Evolutionary conservation across 1,140 invertebrate species (phyloP).

Genomic region (Brachionus asplanchnoidis): DNA sequence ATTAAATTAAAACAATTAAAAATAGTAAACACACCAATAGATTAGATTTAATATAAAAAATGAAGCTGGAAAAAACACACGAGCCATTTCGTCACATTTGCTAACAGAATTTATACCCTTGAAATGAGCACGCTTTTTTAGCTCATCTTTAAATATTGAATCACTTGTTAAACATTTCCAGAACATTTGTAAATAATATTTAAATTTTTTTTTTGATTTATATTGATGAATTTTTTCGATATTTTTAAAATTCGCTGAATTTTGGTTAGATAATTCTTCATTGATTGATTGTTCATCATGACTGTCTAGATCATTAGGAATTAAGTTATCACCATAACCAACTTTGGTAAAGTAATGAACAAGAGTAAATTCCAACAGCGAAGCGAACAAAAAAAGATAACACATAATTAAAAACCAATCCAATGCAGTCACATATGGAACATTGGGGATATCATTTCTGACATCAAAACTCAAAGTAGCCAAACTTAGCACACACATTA

Average conservation of each 20-base stretch:
- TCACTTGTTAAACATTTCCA: constrained; percentile 29
- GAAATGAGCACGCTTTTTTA: constrained; percentile 12
- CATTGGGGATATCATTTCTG: constrained; percentile 76
- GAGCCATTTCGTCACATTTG: constrained; percentile 59
- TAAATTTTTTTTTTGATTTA: neutral
- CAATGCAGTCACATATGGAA: constrained; percentile 77
- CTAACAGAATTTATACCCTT: constrained; percentile 51
- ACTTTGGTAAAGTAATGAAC: constrained; percentile 85
- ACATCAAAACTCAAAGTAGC: constrained; percentile 65
- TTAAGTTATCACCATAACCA: constrained; percentile 69
- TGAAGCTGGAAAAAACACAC: constrained; percentile 58
- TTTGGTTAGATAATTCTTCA: neutral
- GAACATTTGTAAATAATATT: neutral
- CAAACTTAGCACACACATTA: constrained; percentile 45
- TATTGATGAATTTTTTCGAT: neutral
- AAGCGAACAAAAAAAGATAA: constrained; percentile 79
- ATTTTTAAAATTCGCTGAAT: neutral
- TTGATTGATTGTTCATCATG: neutral
- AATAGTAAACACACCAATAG: constrained; percentile 60
- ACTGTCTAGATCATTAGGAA: neutral
- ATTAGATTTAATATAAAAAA: constrained; percentile 59
- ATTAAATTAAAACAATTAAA: neutral
- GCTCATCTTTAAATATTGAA: constrained; percentile 1
- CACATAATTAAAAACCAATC: constrained; percentile 81
- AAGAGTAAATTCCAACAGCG: constrained; percentile 66